Base-by-base conservation (phyloP, 2,888 invertebrate genomes). In the Drosophila peninsularis region DNA sequence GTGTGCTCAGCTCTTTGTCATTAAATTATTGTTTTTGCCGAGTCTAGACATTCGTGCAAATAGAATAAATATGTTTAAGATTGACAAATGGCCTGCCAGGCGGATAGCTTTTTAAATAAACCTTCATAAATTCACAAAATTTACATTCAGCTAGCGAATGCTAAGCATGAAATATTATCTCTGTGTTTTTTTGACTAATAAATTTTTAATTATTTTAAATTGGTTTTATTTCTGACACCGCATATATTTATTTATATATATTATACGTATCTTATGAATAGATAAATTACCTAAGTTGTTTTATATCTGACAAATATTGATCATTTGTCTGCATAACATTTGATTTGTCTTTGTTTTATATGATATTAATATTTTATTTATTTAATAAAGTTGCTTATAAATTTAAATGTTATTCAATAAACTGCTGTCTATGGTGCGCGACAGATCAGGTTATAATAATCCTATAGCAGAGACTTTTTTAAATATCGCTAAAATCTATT, bases 31-130 rank as follows among this genome's bases (percentile, higher is more conserved):
- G 84, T 70, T 76, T 61, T 64, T 68, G 54, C 75, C 57, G 65
- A 44, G 37, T 52, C 64, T 54, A 77, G 80, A 82, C 82, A 68
- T 64, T 34, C 67, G 58, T 64, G 69, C 63, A 78, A 79, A 75
- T 67, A 66, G 68, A 82, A 80, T 76, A 76, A 80, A 82, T 76
- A 68, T 76, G 64, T 85, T 82, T 80, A 71, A 74, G 67, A 68
- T 74, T 88, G 88, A 85, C 78, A 88, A 78, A 80, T 88, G 69
- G 66, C 66, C 77, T 73, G 62, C 69, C 21, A 64, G 57, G 21
- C 42, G 47, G 57, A 55, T 61, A 60, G 55, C 19, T 50, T 77
- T 68, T 42, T 42, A 75, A 71, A 53, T 41, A 64, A 17, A 14
- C n/a, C 17, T 19, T 36, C 32, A 52, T 41, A 32, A 27, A 39